Conservation (phyloP, 1,140 invertebrate species). For the Homarus americanus region DNA sequence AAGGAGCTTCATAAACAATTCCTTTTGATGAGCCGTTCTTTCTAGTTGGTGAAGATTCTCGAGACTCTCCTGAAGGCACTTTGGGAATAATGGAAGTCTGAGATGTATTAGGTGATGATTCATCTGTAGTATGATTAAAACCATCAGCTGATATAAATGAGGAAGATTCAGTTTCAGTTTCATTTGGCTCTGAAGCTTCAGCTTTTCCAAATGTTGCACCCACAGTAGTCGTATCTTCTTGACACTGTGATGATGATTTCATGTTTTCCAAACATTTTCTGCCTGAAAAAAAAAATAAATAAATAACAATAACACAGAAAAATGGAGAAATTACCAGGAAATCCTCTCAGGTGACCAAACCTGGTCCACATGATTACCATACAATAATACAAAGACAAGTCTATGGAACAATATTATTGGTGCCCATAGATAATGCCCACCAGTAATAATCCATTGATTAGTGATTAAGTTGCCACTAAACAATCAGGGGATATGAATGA, state of each 20-base stretch:
- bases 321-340: too few relatives aligned
- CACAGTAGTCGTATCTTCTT: background rate
- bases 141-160: background rate
- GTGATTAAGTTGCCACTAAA: too few relatives aligned
- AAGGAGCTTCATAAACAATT: background rate
- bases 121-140: background rate
- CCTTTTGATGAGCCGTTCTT: background rate
- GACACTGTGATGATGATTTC: background rate
- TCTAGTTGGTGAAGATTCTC: background rate
- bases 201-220: background rate
- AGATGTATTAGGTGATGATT: background rate
- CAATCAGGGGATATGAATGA: too few relatives aligned
- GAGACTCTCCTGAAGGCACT: background rate
- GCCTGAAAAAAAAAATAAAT: slow-evolving; percentile 10
- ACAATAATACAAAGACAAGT: too few relatives aligned
- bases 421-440: too few relatives aligned
- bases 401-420: too few relatives aligned
- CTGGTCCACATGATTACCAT: too few relatives aligned
- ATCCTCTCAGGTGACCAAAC: too few relatives aligned
- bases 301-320: too few relatives aligned
- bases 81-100: background rate
- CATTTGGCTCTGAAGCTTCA: background rate
- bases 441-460: too few relatives aligned
- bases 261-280: background rate
- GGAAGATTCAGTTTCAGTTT: background rate